Evolutionary conservation across 1,140 invertebrate species (phyloP), one percentile per base, ranked within the genome.

Genomic region (Drosophila busckii): DNA sequence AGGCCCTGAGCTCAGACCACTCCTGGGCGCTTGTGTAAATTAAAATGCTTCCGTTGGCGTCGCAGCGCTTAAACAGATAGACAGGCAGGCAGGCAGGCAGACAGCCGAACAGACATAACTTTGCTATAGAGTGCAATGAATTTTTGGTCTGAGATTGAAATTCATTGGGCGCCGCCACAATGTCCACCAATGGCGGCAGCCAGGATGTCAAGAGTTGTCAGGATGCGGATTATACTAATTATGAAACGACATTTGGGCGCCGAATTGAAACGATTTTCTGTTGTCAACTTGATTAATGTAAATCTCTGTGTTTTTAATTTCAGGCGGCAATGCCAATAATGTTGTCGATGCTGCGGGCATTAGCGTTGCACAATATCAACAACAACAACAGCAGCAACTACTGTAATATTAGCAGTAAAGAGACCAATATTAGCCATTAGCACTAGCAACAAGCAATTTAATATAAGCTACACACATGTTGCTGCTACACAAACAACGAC

Each of bases 171-270:
- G n/a, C 9, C 13, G 3, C 20, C 7, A 22, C 44, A 15, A 31
- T n/a, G n/a, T n/a, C n/a, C n/a, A 10, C 23, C 4, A 32, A 45
- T 12, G 53, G 23, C 61, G 34, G 45, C 50, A 50, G 54, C 35
- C 54, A 66, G 70, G 73, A 63, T 66, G 66, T 63, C 48, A 59
- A n/a, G 64, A 42, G 61, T 46, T 80, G 68, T 68, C 73, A 60
- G 73, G 73, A 80, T 73, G 68, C 54, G 75, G 64, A 82, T 65
- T 80, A 54, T 54, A 59, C 71, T 78, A 78, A 78, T 78, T 78
- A 80, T 78, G 68, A 64, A 71, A 73, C 68, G 73, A 52, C 62
- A 66, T 59, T 69, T 61, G 45, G 44, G 37, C 37, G 42, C 49
- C 52, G 63, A 75, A 53, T 75, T 78, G 45, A 62, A 41, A 70